phyloP scores from a whole-genome alignment of 2,797 vertebrate species.

The Myotis planiceps region DNA sequence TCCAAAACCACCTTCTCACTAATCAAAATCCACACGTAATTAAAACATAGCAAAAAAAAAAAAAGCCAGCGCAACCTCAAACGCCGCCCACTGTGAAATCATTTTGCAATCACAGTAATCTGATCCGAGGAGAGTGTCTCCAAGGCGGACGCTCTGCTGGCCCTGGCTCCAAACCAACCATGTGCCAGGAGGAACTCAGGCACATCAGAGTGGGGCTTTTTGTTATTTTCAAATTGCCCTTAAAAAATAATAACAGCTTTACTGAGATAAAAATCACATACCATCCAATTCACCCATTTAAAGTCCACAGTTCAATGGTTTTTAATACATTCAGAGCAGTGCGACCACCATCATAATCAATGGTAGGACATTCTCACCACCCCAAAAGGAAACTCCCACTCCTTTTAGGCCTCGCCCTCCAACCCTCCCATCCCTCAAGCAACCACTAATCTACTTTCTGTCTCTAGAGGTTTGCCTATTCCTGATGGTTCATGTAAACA shows the following conservation, averaged over 20 bases:
- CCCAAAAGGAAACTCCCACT: background rate
- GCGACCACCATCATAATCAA: background rate
- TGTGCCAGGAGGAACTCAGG: background rate
- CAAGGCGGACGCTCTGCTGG: background rate
- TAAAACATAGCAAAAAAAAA: background rate
- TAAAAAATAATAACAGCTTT: background rate
- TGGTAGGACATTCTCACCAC: background rate
- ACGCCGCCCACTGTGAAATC: background rate
- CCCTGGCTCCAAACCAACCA: background rate
- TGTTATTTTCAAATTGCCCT: background rate
- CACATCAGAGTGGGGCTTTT: background rate
- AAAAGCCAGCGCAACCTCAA: background rate
- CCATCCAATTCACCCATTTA: background rate
- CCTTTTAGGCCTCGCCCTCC: no score
- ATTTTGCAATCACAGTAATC: background rate
- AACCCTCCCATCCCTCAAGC: background rate
- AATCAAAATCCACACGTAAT: background rate
- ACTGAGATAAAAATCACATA: background rate
- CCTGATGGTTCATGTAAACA: background rate
- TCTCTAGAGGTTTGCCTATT: background rate
- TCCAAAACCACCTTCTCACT: background rate
- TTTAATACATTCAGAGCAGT: background rate
- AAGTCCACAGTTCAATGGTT: background rate
- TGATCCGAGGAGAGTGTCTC: background rate
- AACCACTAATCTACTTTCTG: background rate